Base-by-base conservation (phyloP, 1,140 invertebrate genomes). In the Drosophila nasuta region DNA sequence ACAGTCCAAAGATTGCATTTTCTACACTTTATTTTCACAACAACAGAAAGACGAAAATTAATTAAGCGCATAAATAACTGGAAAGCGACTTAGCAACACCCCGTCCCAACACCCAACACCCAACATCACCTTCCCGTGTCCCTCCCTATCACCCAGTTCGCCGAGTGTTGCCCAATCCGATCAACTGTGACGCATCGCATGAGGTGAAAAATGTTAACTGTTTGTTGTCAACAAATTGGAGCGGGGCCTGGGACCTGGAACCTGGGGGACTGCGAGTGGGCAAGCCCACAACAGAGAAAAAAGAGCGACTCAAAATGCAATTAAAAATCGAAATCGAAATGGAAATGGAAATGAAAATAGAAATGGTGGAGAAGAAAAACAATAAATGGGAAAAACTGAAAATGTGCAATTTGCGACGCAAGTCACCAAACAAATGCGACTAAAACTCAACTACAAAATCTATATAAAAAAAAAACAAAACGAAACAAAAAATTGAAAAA, bases 221-320 rank as follows among this genome's bases (percentile, higher is more conserved):
- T 85, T 81, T 69, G 80, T 81, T 77, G 82, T 83, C 82, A 87
- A 88, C 82, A 87, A 87, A 87, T 87, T 87, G 80, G 82, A 87
- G 83, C 83, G 49, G 41, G 15, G 54, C 38, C 64, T 20, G 56
- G 5, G 30, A 33, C 35, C 20, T 25, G 20, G 20, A 25, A 25
- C 20, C 20, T 25, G 20, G 20, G 20, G 20, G 20, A 25, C 20
- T 25, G 20, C 20, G 20, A 25, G 20, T 4, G 20, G 28, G 58
- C 66, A 88, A 88, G 82, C 83, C 83, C 72, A 82, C 64, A 77
- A 51, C 20, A 33, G 20, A 33, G 5, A 33, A 33, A 54, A 33
- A 13, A 30, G 1, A 52, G 77, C 63, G 77, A 64, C 75, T 82
- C 74, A 82, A 86, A 86, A 86, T 86, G 83, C 82, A 86, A 86